Percentiles rank a stretch among this genome's conserved stretches.
phyloP scores from a whole-genome alignment of 2,888 invertebrate species.

The Salpingus planirostris region DNA sequence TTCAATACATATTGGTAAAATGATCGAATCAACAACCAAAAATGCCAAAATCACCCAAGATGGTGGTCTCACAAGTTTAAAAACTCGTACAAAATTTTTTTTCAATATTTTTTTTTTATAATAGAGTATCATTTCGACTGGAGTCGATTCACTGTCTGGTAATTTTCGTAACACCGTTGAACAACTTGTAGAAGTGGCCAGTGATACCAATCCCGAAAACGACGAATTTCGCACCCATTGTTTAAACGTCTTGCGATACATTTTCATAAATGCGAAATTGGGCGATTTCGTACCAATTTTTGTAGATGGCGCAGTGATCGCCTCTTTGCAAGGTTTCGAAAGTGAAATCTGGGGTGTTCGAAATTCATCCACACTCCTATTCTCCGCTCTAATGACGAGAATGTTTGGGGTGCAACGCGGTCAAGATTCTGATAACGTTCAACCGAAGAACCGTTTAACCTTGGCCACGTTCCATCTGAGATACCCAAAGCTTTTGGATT shows the following conservation, averaged over 20 bases:
- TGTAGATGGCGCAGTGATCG: constrained; percentile 59
- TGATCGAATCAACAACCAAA: too few relatives aligned
- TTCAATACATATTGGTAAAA: constrained; percentile 1
- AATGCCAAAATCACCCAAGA: too few relatives aligned
- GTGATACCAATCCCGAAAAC: constrained; percentile 18
- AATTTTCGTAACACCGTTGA: constrained; percentile 50
- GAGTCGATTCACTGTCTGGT: constrained; percentile 41
- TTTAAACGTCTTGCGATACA: constrained; percentile 75
- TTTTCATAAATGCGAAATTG: constrained; percentile 69
- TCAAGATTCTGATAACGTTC: constrained; percentile 49
- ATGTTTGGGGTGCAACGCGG: constrained; percentile 77
- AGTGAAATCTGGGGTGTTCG: constrained; percentile 72
- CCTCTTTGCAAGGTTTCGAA: constrained; percentile 66
- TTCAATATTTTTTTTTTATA: constrained; percentile 1
- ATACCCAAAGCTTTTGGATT: constrained; percentile 54
- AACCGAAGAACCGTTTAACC: constrained; percentile 60
- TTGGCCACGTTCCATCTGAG: constrained; percentile 72
- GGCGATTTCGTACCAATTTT: constrained; percentile 61
- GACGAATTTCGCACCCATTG: constrained; percentile 63
- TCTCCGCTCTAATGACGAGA: constrained; percentile 72
- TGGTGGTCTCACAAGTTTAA: too few relatives aligned
- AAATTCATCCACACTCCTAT: constrained; percentile 78
- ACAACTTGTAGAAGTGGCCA: constrained; percentile 42
- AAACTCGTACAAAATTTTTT: constrained; percentile 4
- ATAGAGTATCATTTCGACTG: constrained; percentile 68